These are phyloP conservation scores for Pogoniulus pusillus DNA, from an alignment of 2,797 vertebrate genomes.

Conservation along the genomic window DNA sequence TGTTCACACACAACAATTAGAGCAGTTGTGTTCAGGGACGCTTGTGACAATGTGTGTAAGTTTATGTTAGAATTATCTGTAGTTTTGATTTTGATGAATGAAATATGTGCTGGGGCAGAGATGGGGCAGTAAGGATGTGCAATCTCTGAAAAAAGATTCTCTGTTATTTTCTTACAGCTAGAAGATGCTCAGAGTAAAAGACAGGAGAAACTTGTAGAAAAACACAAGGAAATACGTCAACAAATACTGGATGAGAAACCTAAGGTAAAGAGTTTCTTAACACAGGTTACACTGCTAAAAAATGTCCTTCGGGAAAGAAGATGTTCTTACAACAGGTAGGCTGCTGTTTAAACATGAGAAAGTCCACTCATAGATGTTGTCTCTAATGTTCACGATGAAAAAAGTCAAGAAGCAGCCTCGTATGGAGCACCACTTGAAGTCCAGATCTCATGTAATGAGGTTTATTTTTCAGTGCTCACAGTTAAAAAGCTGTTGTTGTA, in stretches of 20 bases:
- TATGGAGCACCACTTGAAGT: neutral
- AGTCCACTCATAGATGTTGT: neutral
- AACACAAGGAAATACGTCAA: slow-evolving; percentile 93
- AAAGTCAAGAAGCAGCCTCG: neutral
- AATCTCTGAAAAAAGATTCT: neutral
- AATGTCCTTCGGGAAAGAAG: neutral
- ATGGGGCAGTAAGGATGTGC: neutral
- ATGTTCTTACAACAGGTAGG: slow-evolving; percentile 23
- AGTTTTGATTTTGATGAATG: neutral
- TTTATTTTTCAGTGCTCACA: neutral
- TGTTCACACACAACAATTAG: neutral
- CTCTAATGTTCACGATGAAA: neutral
- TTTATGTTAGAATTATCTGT: neutral
- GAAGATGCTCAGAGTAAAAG: slow-evolving; percentile 96
- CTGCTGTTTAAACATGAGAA: neutral
- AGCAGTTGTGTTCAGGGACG: neutral
- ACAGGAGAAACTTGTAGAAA: slow-evolving; percentile 91
- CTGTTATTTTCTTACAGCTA: slow-evolving; percentile 78
- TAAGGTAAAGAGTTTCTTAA: slow-evolving; percentile 83
- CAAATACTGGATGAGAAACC: slow-evolving; percentile 96
- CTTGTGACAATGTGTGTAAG: neutral
- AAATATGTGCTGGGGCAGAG: neutral
- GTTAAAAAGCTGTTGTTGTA: neutral
- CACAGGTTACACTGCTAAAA: neutral
- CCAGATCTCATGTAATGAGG: neutral